A percentile compares a stretch with the other conserved stretches of the same genome.
Conservation (phyloP, 1,140 invertebrate genomes). For the Aphidius gifuensis region DNA sequence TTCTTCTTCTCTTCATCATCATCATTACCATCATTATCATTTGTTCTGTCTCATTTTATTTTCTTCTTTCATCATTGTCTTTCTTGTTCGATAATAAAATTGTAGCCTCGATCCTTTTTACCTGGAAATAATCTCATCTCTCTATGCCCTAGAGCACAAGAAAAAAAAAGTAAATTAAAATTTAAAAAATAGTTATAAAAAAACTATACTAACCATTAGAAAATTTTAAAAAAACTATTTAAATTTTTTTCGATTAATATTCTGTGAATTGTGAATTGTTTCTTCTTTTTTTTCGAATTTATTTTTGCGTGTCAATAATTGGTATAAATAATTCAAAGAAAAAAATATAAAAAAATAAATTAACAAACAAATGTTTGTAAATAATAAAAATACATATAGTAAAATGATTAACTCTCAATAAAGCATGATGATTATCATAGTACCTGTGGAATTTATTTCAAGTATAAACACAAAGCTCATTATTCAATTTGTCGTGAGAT, state of each 20-base stretch:
- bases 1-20: no score
- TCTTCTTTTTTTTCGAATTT: not conserved
- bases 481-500: slow-evolving; percentile 23
- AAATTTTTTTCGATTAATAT: slow-evolving; percentile 6
- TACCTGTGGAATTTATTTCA: not conserved
- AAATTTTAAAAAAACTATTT: slow-evolving; percentile 7
- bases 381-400: not conserved
- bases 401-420: slow-evolving; percentile 2
- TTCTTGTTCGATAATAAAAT: slow-evolving; percentile 4
- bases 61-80: not conserved
- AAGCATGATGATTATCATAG: slow-evolving; percentile 12
- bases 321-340: slow-evolving; percentile 17
- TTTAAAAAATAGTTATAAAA: no score
- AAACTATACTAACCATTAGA: not conserved
- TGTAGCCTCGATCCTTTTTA: slow-evolving; percentile 17
- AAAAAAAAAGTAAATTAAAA: no score
- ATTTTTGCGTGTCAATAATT: slow-evolving; percentile 17
- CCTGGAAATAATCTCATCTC: slow-evolving; percentile 13
- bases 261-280: not conserved
- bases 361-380: slow-evolving; percentile 14
- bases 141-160: slow-evolving; percentile 1
- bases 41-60: no score
- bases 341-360: not conserved
- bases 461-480: slow-evolving; percentile 1
- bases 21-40: no score